A percentile compares a stretch with the other conserved stretches of the same genome.
These are phyloP conservation scores for Cetoscarus ocellatus DNA, from an alignment of 2,797 vertebrate genomes.

Conservation along the genomic window DNA sequence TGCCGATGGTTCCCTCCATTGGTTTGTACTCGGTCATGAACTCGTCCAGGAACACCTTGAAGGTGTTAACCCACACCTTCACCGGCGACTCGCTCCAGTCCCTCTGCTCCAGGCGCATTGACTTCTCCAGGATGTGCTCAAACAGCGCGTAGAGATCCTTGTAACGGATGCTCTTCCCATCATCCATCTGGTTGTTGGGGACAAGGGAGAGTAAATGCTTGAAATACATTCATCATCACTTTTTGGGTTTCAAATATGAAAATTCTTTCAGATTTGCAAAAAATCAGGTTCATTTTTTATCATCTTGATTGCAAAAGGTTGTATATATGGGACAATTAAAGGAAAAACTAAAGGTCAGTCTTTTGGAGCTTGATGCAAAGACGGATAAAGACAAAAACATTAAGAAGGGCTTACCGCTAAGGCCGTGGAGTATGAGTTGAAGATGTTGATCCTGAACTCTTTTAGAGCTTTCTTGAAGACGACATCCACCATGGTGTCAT, in stretches of 20 bases:
- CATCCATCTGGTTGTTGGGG: constrained; percentile 87
- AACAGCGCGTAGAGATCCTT: constrained; percentile 96
- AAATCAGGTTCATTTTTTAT: too few species aligned
- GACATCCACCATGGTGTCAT: constrained; percentile 95
- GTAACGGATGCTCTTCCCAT: constrained; percentile 95
- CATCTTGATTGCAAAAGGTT: too few species aligned
- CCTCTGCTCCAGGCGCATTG: constrained; percentile 93
- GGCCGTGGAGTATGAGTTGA: constrained; percentile 95
- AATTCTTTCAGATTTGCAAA: not conserved
- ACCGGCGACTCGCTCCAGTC: constrained; percentile 96
- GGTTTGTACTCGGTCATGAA: constrained; percentile 96
- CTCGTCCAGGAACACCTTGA: constrained; percentile 98
- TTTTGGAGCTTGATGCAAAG: too few species aligned
- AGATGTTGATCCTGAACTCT: constrained; percentile 98
- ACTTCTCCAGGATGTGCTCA: constrained; percentile 97
- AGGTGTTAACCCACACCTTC: constrained; percentile 98
- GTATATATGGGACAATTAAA: too few species aligned
- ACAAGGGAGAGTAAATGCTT: not conserved
- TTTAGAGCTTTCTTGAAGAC: constrained; percentile 97
- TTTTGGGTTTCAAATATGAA: not conserved
- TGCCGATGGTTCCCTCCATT: constrained; percentile 85
- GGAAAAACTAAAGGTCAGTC: too few species aligned
- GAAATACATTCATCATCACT: not conserved
- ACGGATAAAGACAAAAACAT: not conserved
- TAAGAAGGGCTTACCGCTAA: constrained; percentile 87